phyloP scores from a whole-genome alignment of 2,113 vertebrate genomes.

The Nothocercus nigrocapillus region DNA sequence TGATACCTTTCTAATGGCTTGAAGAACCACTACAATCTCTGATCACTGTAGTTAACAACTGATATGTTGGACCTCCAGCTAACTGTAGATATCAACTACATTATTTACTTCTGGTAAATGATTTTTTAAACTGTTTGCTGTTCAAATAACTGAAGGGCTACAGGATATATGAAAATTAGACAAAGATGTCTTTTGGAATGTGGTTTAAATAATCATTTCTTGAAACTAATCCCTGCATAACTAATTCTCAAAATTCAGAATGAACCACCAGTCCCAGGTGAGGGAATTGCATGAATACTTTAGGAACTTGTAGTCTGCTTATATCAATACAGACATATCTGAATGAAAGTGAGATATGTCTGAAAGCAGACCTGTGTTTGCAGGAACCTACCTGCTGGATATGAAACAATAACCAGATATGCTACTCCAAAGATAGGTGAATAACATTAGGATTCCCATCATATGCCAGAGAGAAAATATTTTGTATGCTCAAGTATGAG shows the following conservation, averaged over 20 bases:
- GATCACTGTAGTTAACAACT: not conserved
- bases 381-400: not conserved
- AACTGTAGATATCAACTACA: slow-evolving; percentile 11
- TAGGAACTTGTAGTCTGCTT: not conserved
- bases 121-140: not conserved
- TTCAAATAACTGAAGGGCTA: not conserved
- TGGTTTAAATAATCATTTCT: not conserved
- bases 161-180: not conserved
- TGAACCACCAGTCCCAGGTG: not conserved
- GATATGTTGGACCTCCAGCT: not conserved
- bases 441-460: not conserved
- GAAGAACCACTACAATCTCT: not conserved
- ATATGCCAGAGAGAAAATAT: not conserved
- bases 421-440: not conserved
- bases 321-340: rapidly evolving
- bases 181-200: not conserved
- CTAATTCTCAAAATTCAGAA: not conserved
- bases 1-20: slow-evolving; percentile 23
- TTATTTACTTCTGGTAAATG: not conserved
- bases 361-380: not conserved
- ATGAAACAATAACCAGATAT: not conserved
- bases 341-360: not conserved
- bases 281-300: not conserved
- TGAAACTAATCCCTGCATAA: not conserved
- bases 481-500: not conserved